These are phyloP conservation scores for Eupithecia pulchellata DNA, from an alignment of 2,888 invertebrate species.

Conservation along the genomic window DNA sequence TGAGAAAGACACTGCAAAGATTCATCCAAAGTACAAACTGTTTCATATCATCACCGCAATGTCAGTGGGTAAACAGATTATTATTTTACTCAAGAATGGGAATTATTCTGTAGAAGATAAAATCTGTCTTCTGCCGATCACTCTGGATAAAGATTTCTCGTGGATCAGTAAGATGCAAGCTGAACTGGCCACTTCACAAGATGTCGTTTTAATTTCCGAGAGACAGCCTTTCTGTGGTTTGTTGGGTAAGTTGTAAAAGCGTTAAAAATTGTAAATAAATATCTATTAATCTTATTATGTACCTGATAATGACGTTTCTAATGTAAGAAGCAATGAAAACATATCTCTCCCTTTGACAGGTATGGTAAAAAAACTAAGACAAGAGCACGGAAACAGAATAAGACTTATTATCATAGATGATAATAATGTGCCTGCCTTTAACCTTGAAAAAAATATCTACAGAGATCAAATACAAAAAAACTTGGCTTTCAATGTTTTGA, in stretches of 20 bases:
- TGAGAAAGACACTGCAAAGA: constrained; percentile 52
- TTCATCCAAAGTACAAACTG: constrained; percentile 48
- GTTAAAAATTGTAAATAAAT: neutral
- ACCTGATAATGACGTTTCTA: neutral
- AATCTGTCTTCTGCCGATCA: constrained; percentile 54
- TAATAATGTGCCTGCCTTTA: constrained; percentile 77
- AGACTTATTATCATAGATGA: constrained; percentile 81
- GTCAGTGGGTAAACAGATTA: constrained; percentile 54
- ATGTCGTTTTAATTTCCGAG: constrained; percentile 60
- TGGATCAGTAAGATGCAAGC: constrained; percentile 58
- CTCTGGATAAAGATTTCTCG: constrained; percentile 56
- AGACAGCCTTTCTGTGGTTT: constrained; percentile 60
- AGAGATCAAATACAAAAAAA: constrained; percentile 84
- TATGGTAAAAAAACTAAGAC: constrained; percentile 88
- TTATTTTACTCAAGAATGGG: constrained; percentile 57
- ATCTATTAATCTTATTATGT: neutral
- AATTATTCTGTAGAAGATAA: constrained; percentile 36
- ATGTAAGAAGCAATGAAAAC: neutral
- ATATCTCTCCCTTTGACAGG: constrained; percentile 70
- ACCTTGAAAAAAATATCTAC: constrained; percentile 75
- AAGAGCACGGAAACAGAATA: constrained; percentile 80
- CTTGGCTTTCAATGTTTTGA: constrained; percentile 87
- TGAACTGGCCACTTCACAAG: constrained; percentile 56
- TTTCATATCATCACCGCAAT: constrained; percentile 59
- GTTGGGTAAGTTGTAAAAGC: constrained; percentile 51